These are phyloP conservation scores for Keiferia lycopersicella DNA, from an alignment of 2,888 invertebrate genomes.

Conservation along the genomic window DNA sequence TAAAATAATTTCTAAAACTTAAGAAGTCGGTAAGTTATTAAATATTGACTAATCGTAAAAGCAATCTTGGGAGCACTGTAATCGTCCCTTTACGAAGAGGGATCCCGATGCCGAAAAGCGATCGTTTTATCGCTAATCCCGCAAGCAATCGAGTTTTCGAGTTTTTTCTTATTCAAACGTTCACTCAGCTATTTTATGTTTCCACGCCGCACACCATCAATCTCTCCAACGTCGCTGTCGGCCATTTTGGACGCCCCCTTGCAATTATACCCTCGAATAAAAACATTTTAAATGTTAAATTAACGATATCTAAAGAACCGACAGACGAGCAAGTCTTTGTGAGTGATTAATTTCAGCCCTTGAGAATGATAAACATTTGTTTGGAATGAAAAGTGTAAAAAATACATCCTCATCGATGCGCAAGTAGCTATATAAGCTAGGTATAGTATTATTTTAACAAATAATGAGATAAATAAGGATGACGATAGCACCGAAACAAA, in stretches of 20 bases:
- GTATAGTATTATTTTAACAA: no score
- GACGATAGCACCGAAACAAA: no score
- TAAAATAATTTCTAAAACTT: no score
- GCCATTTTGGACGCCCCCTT: slow-evolving; percentile 71
- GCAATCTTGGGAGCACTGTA: no score
- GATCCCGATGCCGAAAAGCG: slow-evolving; percentile 47
- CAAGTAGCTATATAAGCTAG: no score
- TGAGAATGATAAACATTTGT: no score
- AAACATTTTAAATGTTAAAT: slow-evolving; percentile 80
- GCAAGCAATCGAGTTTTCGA: slow-evolving; percentile 55
- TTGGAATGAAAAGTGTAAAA: neutral
- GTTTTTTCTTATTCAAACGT: slow-evolving; percentile 70
- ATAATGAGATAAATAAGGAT: no score
- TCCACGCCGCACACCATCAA: slow-evolving; percentile 73
- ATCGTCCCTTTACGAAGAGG: no score
- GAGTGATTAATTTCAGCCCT: slow-evolving; percentile 60
- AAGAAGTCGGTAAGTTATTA: no score
- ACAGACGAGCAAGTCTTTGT: slow-evolving; percentile 66
- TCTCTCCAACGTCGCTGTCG: slow-evolving; percentile 65
- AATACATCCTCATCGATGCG: no score
- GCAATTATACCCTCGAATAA: slow-evolving; percentile 79
- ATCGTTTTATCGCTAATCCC: slow-evolving; percentile 64
- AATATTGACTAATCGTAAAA: no score
- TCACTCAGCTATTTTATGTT: slow-evolving; percentile 72
- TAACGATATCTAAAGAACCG: slow-evolving; percentile 76